phyloP scores from a whole-genome alignment of 2,113 vertebrate species.

The Centropus bengalensis region DNA sequence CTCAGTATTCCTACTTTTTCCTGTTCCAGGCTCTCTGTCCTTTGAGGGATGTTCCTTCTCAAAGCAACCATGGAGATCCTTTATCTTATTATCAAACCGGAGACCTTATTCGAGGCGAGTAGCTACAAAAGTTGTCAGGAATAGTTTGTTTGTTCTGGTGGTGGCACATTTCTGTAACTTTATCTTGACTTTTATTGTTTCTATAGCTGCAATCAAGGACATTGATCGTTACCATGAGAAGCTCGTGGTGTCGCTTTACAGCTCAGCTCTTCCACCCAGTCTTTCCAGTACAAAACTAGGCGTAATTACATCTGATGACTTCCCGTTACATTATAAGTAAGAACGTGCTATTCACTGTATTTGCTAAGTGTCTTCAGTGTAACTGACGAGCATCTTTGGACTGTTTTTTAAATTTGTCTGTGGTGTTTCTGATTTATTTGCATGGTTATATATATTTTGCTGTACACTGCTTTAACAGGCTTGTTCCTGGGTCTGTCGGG shows the following conservation, averaged over 20 bases:
- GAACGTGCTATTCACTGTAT: neutral
- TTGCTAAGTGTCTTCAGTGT: neutral
- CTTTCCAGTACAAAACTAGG: slow-evolving; percentile 87
- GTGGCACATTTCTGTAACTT: neutral
- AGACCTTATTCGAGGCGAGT: slow-evolving; percentile 90
- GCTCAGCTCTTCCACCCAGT: slow-evolving; percentile 81
- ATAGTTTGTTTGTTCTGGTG: rapidly evolving
- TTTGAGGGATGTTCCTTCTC: slow-evolving; percentile 91
- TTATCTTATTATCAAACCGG: slow-evolving; percentile 94
- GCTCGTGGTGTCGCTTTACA: slow-evolving; percentile 87
- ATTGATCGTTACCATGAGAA: slow-evolving; percentile 96
- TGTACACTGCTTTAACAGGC: neutral
- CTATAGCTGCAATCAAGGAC: slow-evolving; percentile 91
- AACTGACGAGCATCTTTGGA: neutral
- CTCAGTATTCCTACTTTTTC: neutral
- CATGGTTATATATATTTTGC: neutral
- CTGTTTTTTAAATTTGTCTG: neutral
- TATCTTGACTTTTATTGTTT: neutral
- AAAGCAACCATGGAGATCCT: slow-evolving; percentile 94
- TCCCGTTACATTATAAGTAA: slow-evolving; percentile 92
- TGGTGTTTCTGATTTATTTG: neutral
- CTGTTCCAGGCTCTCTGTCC: slow-evolving; percentile 90
- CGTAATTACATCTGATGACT: slow-evolving; percentile 88
- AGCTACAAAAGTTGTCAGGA: neutral
- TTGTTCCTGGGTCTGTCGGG: neutral